Base-by-base conservation (phyloP, 2,113 vertebrate genomes). In the Phrynosoma platyrhinos region DNA sequence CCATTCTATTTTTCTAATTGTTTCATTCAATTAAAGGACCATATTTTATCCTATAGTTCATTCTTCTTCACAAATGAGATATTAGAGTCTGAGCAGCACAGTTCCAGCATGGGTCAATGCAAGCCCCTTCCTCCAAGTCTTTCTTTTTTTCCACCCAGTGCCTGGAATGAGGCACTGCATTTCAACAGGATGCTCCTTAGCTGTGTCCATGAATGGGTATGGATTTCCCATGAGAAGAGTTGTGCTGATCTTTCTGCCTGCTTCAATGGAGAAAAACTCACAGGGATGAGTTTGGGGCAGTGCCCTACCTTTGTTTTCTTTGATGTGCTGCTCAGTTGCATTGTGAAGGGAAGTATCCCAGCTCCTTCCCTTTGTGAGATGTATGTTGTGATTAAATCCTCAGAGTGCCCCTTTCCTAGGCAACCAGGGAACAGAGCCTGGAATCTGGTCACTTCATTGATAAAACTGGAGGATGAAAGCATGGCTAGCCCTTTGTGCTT, bases 361-460 rank as follows among this genome's bases (percentile, higher is more conserved):
- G 30, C 86, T 62, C 86, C 52, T 86, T 93, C 83, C 87, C 90
- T 66, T 92, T 94, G 95, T 94, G 94, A 84, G 86, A 85, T 84
- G 86, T 83, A 85, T 90, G 83, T 83, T 81, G 78, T 82, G 86
- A 90, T 96, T 89, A 94, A 94, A 94, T 93, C 92, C 90, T 95
- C 93, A 93, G 66, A 92, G 94, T 32, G 75, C 86, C 87, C 74
- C 88, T 93, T 90, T 91, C 79, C 97, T 92, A 94, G 96, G 97
- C 97, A 97, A 97, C 96, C 13, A 85, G 84, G 90, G 77, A 92
- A 89, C 94, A 87, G 96, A 81, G 93, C 92, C 89, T 95, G 97
- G 97, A 97, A 98, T 98, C 91, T 13, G 32, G 92, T 87, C 58
- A 40, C 89, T 92, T 96, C 97, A 95, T 96, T 96, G 97, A 98